Base-by-base conservation (phyloP, 2,113 vertebrate species). In the Poeciliopsis occidentalis region DNA sequence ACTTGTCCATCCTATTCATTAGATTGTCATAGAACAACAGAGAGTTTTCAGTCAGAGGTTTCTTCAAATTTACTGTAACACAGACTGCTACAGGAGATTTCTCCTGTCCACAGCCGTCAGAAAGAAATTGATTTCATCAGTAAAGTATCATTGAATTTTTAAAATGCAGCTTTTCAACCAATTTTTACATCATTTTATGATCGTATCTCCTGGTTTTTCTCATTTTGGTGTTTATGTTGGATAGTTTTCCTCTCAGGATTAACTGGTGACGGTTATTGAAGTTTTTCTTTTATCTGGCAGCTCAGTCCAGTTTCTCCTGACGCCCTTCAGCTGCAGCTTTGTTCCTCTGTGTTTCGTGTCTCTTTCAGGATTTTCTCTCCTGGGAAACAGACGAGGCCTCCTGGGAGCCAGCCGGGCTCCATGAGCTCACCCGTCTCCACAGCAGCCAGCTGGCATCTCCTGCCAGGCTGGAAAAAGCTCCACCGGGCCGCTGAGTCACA, bases 291-390 rank as follows among this genome's bases (percentile, higher is more conserved):
- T 67, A 29, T 57, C 27, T 11, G 13, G n/a, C 22, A 8, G 41
- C 66, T 67, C 32, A n/a, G 15, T 24, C 27, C 51, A 30, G 7
- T 31, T 57, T 54, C 31, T 1, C n/a, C 61, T n/a, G 37, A 64
- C 30, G 62, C 13, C 26, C 29, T 39, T 64, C 44, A 71, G 4
- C 32, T 7, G 39, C 61, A 12, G 1, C 8, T 68, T 24, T 51
- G 15, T 62, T n/a, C 6, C 51, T 41, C 34, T 32, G 54, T 66
- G 62, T 76, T 24, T 13, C 39, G 66, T 62, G 73, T 77, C 81
- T 76, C 69, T 62, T 70, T 64, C 37, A 57, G 74, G 76, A 77
- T 89, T 64, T 67, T 26, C 80, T 67, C 67, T 83, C 84, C 87
- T 0, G 24, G 83, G 88, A 85, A 84, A 87, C 62, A 67, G 64